These are phyloP conservation scores for Entomyzon cyanotis DNA, from an alignment of 2,113 vertebrate genomes.

Conservation along the genomic window DNA sequence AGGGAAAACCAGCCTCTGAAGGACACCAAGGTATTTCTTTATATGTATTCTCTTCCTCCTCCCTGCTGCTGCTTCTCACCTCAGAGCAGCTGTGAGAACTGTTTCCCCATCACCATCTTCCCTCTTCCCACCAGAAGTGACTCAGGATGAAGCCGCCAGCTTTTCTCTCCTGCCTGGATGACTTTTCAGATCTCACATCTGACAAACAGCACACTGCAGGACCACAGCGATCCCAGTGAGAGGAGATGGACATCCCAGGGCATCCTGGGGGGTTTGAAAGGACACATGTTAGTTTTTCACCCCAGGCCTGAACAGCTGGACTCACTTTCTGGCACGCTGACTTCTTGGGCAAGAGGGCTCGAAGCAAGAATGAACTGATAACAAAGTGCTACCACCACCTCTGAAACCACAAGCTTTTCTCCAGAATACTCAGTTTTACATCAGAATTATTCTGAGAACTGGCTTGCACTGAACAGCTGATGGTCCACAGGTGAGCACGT, in stretches of 20 bases:
- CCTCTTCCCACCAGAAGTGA: slow-evolving; percentile 3
- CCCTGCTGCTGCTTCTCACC: not conserved
- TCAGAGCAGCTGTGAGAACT: not conserved
- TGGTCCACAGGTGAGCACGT: not conserved
- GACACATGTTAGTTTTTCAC: not conserved
- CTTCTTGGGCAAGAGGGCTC: not conserved
- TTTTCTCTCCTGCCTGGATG: not conserved
- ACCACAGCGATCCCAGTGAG: not conserved
- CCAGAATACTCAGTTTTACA: not conserved
- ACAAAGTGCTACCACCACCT: not conserved
- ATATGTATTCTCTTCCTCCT: not conserved
- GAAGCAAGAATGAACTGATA: not conserved
- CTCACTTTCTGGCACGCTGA: fast-evolving
- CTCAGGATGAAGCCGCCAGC: not conserved
- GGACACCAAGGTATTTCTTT: not conserved
- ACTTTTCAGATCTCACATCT: not conserved
- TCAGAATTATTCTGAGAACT: not conserved
- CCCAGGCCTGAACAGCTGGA: not conserved
- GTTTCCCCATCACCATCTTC: not conserved
- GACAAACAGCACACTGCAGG: fast-evolving
- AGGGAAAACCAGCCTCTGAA: not conserved
- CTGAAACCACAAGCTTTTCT: not conserved
- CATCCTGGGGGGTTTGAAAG: not conserved
- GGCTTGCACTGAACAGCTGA: not conserved
- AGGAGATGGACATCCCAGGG: not conserved